Base-by-base conservation (phyloP, 2,888 invertebrate species). In the Thumatha senex region DNA sequence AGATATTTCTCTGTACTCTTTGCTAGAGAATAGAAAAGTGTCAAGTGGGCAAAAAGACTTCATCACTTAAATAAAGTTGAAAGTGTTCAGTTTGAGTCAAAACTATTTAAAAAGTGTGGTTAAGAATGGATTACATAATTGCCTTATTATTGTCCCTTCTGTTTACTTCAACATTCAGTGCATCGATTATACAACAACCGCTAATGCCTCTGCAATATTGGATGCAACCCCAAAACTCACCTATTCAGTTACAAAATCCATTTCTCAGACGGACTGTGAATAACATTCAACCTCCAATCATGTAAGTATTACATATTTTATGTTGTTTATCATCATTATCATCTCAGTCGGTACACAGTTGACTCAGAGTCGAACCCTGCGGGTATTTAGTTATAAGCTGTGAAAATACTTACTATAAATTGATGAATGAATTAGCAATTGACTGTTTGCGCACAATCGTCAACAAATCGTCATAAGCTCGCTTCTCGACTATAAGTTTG, bases 151-250 rank as follows among this genome's bases (percentile, higher is more conserved):
- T 77, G 35, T 70, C 70, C 46, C 45, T 81, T 4, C 70, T 73
- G 55, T 33, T 77, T 10, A 53, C 63, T 14, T 39, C 56, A 9
- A 61, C 71, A 31, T 48, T 49, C 7, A 58, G 80, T 31, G 80
- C 80, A 4, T 86, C 89, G 10, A 53, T 81, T 39, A 78, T 76
- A 14, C 50, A 72, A 46, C 72, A 63, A 9, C 18, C 18, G 2
- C 30, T 76, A 14, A 46, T 72, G 31, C 72, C 69, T 3, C 61
- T 64, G 35, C 72, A 72, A 40, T 68, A 57, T 14, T 63, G 63
- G 30, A 63, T 67, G 48, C 69, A 67, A 30, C 57, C 58, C 4
- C 67, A 68, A 36, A 58, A 67, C 46, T 61, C 59, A 29, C 7
- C 54, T 46, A 56, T 70, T 52, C 63, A 61, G 14, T 14, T 33